Evolutionary conservation across 1,140 invertebrate genomes (phyloP), one percentile per base, ranked within the genome.

Genomic region (Scaptomyza hsui): DNA sequence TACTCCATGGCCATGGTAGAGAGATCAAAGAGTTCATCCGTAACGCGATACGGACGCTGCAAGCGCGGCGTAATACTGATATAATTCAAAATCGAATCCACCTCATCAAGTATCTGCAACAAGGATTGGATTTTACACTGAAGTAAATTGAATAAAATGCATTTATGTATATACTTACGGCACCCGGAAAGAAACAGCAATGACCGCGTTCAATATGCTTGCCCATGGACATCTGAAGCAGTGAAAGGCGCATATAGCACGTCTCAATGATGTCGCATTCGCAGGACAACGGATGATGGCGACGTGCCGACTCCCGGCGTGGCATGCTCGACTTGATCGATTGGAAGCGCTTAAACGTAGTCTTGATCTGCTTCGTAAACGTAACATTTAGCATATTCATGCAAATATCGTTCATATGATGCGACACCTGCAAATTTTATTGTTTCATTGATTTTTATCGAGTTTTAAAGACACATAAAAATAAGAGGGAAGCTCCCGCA

Each of bases 1-100:
- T 97, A 97, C 91, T 97, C 96, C 96, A 97, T 97, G 19, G 97
- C 96, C 96, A 97, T 97, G 18, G 96, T 97, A 24, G 96, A 97
- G 49, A 97, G 92, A 93, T 97, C 97, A 93, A 97, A 97, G n/a
- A 97, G 92, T 91, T 97, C 96, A 92, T 97, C 97, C 5, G 96
- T 97, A 37, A 97, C 96, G 92, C 97, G 97, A 90, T 96, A 97
- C 48, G 96, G 96, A 77, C 95, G 93, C 63, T 95, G 95, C 68
- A 97, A 91, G 90, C 95, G 96, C 13, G 95, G 94, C 73, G 96
- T 96, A 72, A 95, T 94, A 93, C 95, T 95, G 68, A 97, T 94
- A 91, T 97, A 97, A 77, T 95, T 93, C 63, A 97, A 92, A 92
- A 97, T 96, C 75, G 95, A 94, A 82, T 96, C 94, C 18, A 96